Percentiles rank a stretch among this genome's conserved stretches.
Evolutionary conservation across 2,888 invertebrate genomes (phyloP).

Genomic region (Synergus laeviventris): DNA sequence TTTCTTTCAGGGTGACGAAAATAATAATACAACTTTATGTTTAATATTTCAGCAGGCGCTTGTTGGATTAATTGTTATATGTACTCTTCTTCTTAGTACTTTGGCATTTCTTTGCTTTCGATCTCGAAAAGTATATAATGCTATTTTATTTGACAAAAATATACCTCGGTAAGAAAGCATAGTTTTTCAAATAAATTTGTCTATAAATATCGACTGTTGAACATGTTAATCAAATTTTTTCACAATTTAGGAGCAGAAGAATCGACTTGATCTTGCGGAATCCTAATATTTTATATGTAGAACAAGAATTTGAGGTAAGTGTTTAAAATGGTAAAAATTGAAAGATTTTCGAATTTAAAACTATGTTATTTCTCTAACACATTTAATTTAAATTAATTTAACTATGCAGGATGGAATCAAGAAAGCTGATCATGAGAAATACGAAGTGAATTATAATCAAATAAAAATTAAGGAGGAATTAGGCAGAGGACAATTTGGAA

Average conservation of each 20-base stretch:
- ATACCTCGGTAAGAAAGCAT: neutral
- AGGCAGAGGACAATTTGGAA: conserved; percentile 87
- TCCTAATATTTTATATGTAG: conserved; percentile 65
- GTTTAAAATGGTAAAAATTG: too few species aligned
- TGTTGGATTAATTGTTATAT: conserved; percentile 42
- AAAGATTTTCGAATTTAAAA: conserved; percentile 3
- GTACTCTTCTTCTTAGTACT: conserved; percentile 14
- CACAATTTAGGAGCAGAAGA: neutral
- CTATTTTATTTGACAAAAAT: conserved; percentile 14
- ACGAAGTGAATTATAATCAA: conserved; percentile 77
- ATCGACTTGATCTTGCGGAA: conserved; percentile 57
- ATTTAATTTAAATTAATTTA: conserved; percentile 44
- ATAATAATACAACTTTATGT: neutral
- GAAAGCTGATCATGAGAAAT: conserved; percentile 72
- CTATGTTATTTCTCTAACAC: conserved; percentile 15
- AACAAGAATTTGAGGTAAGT: conserved; percentile 63
- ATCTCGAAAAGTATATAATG: neutral
- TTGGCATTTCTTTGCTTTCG: neutral
- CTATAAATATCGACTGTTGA: neutral
- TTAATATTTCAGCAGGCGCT: conserved; percentile 19
- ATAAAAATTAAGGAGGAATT: conserved; percentile 79
- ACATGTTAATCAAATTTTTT: neutral
- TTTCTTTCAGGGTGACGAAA: neutral
- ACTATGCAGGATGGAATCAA: neutral
- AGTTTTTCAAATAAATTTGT: neutral